These are phyloP conservation scores for Sebastes jordani DNA, from an alignment of 2,797 vertebrate species.

Conservation along the genomic window DNA sequence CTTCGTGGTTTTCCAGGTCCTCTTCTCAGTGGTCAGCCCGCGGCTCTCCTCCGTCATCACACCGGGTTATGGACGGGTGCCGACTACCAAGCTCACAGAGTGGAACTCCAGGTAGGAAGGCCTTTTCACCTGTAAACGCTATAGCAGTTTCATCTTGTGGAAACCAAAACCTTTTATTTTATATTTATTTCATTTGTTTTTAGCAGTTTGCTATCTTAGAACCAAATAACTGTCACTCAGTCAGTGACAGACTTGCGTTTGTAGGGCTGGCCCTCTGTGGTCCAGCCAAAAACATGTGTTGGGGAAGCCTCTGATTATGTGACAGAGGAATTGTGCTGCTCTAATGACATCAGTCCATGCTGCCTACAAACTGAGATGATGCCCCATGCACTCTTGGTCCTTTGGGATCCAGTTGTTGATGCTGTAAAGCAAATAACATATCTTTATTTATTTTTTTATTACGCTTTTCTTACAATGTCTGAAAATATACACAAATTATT, in stretches of 20 bases:
- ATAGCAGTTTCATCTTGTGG: neutral
- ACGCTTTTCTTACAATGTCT: neutral
- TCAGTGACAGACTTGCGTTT: no score
- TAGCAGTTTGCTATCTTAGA: neutral
- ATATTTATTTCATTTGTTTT: neutral
- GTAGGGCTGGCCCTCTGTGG: no score
- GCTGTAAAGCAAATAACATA: neutral
- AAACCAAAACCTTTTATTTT: neutral
- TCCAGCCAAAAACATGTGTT: no score
- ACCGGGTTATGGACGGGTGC: conserved; percentile 71
- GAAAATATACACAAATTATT: neutral
- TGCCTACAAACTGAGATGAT: no score
- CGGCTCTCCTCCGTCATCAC: conserved; percentile 76
- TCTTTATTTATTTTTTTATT: no score
- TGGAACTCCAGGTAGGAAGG: conserved; percentile 87
- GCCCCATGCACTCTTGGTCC: neutral
- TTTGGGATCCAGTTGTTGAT: neutral
- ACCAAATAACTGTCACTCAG: neutral
- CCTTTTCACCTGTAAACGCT: neutral
- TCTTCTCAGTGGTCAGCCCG: conserved; percentile 84
- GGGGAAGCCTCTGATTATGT: no score
- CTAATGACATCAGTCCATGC: no score
- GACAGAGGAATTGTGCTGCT: no score
- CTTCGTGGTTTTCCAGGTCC: conserved; percentile 86
- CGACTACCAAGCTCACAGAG: conserved; percentile 80